Percentiles rank a stretch among this genome's conserved stretches.
Evolutionary conservation across 2,888 invertebrate species (phyloP).

Genomic region (Tenthredo amoena): DNA sequence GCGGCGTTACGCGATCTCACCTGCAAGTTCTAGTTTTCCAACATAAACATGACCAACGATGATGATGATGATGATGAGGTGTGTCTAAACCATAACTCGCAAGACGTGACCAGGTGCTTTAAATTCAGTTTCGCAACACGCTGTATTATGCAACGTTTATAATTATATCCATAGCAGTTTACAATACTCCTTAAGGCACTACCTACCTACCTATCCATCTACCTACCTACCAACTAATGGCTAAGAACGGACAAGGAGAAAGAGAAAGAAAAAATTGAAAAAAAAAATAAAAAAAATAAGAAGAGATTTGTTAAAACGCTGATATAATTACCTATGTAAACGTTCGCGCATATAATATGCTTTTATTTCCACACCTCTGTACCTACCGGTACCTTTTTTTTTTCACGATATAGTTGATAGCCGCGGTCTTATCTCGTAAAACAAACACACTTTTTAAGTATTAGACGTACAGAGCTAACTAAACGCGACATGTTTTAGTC

Average conservation of each 20-base stretch:
- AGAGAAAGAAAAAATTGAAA: too few species aligned
- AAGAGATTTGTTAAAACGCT: too few species aligned
- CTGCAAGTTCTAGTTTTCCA: background rate
- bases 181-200: background rate
- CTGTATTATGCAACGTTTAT: background rate
- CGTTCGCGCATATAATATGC: too few species aligned
- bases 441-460: background rate
- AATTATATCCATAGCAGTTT: constrained; percentile 5
- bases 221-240: too few species aligned
- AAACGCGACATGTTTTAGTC: background rate
- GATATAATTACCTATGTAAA: too few species aligned
- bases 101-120: constrained; percentile 6
- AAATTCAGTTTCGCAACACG: background rate
- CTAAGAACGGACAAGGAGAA: too few species aligned
- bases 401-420: background rate
- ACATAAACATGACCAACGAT: background rate
- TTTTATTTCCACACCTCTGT: background rate
- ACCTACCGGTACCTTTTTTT: background rate
- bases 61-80: background rate
- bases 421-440: background rate
- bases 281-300: too few species aligned
- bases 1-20: too few species aligned
- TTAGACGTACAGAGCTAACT: background rate
- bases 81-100: background rate
- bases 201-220: too few species aligned